phyloP scores from a whole-genome alignment of 1,140 invertebrate genomes.

The Lutraria rhynchaena region DNA sequence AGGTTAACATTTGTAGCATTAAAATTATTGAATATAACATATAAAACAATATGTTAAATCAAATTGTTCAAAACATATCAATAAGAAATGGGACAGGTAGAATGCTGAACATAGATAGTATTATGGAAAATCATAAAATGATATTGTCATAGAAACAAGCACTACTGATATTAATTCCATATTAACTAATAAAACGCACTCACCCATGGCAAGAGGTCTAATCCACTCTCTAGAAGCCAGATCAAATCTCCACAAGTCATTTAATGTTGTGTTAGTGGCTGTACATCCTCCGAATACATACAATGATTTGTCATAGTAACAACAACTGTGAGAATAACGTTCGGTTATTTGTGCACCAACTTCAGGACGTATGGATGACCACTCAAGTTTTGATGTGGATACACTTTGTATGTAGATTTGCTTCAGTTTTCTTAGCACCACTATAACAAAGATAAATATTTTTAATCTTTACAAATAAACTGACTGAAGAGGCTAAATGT shows the following conservation, averaged over 20 bases:
- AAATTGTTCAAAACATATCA: too few species aligned
- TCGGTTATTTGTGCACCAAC: slow-evolving; percentile 85
- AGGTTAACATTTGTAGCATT: too few species aligned
- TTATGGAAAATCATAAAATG: too few species aligned
- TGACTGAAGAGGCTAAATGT: too few species aligned
- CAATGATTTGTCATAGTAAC: slow-evolving; percentile 88
- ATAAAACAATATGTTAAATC: too few species aligned
- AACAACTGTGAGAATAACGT: slow-evolving; percentile 95
- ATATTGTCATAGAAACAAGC: too few species aligned
- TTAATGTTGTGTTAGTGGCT: slow-evolving; percentile 96
- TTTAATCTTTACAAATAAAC: too few species aligned
- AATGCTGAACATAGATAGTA: too few species aligned
- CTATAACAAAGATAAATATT: slow-evolving; percentile 83
- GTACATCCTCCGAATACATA: slow-evolving; percentile 98
- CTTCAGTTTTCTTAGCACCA: slow-evolving; percentile 88
- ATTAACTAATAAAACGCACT: too few species aligned
- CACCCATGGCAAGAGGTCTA: slow-evolving; percentile 82
- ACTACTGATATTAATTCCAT: too few species aligned
- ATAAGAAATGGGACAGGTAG: too few species aligned
- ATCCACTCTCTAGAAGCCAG: slow-evolving; percentile 91
- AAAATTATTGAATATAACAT: too few species aligned
- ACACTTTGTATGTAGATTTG: slow-evolving; percentile 84
- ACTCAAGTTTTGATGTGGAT: slow-evolving; percentile 63
- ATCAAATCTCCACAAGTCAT: slow-evolving; percentile 98
- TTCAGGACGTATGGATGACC: slow-evolving; percentile 67